Evolutionary conservation across 2,888 invertebrate species (phyloP), one percentile per base, ranked within the genome.

Genomic region (Litoditis marina): DNA sequence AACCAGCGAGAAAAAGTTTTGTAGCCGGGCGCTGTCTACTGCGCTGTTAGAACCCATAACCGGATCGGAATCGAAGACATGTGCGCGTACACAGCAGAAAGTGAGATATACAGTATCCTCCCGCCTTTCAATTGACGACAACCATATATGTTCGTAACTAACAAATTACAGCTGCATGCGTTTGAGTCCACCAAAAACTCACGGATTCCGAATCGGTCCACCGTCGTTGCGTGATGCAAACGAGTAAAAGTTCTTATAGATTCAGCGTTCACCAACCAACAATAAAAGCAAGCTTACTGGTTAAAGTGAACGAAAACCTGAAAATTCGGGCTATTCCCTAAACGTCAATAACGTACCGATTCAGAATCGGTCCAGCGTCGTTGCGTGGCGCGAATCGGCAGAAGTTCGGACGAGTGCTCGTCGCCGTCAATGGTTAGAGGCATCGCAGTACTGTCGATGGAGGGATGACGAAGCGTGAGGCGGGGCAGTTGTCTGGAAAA

Each of bases 401-500:
- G 31, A 47, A 68, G 65, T 7, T 63, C 66, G 42, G n/a, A n/a
- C n/a, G n/a, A n/a, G n/a, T 46, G 30, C 25, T 56, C 59, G 22
- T 62, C 66, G 7, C 63, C 71, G 47, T 69, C 69, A 16, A 72
- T 60, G 34, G 65, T 60, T 8, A 71, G 50, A 6, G 68, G 68
- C 54, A 70, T 70, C 19, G 69, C 68, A 8, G 69, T 60, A 39
- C 72, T 68, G 65, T 73, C 73, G 44, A 73, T 62, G 25, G 70
- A 68, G 22, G 73, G 73, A 64, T 70, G 73, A n/a, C 70, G 68
- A 2, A 73, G 66, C 4, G 70, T 73, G 22, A 70, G 64, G n/a
- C 66, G 65, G 11, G 70, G 73, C 56, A 65, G 68, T 59, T 72
- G 72, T 44, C 72, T 72, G 60, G 7, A 68, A 66, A 49, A n/a